These are phyloP conservation scores for Chamaetylas fuelleborni DNA, from an alignment of 2,113 vertebrate genomes.

Conservation along the genomic window DNA sequence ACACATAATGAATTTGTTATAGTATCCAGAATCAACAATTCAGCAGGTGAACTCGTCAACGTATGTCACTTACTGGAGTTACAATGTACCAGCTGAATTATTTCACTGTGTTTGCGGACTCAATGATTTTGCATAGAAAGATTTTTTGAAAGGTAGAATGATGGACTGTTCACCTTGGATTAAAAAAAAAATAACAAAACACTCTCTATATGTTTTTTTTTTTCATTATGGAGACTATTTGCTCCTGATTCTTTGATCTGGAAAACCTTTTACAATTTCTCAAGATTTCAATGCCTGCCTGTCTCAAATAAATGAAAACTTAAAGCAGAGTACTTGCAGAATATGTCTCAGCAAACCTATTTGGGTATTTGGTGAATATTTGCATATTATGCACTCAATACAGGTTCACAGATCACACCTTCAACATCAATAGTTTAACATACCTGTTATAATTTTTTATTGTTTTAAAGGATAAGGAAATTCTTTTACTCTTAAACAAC, in stretches of 20 bases:
- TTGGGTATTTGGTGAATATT: background rate
- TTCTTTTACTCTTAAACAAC: background rate
- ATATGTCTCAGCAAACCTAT: background rate
- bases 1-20: background rate
- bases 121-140: background rate
- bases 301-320: conserved; percentile 6
- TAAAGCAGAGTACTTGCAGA: background rate
- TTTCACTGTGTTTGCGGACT: background rate
- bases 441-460: background rate
- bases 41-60: background rate
- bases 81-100: background rate
- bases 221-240: background rate
- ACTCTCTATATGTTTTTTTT: background rate
- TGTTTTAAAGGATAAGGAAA: background rate
- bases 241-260: background rate
- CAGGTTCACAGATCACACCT: background rate
- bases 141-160: background rate
- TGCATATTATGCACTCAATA: background rate
- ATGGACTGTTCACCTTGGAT: background rate
- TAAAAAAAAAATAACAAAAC: background rate
- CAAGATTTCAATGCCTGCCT: background rate
- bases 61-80: background rate
- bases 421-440: background rate
- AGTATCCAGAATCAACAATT: conserved; percentile 52
- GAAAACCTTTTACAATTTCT: background rate